Evolutionary conservation across 2,888 invertebrate genomes (phyloP), one percentile per base, ranked within the genome.

Genomic region (Ophion ellenae): DNA sequence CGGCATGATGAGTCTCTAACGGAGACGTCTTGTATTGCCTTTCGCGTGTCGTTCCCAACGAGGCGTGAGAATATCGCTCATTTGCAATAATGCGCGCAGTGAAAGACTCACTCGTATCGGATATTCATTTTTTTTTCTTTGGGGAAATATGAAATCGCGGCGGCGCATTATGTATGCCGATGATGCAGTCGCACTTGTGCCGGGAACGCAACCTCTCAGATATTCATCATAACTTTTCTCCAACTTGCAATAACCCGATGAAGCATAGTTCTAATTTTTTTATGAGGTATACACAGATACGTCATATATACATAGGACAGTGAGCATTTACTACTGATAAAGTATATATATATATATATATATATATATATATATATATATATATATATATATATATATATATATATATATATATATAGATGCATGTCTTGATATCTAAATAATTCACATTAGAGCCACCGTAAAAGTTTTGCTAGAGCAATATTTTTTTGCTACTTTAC

Each of bases 391-490:
- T 45, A 45, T 28, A 36, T 67, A 7, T 9, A 64, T 28, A 10
- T 64, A 47, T 53, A 36, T 20, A 11, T 24, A 67, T 57, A 17
- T 47, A 40, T 32, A 17, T 32, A 63, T 45, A 47, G 6, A 53
- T 32, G 24, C n/a, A 45, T 73, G 32, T 14, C 17, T 40, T 36
- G n/a, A 45, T 57, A 57, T 10, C 4, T 20, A 32, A 79, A 79
- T 71, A 71, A 79, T 71, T 79, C 71, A 79, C 63, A 28, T 32
- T n/a, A 24, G 64, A 71, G 71, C 47, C 40, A 71, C 32, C 45
- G 64, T 9, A n/a, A 71, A 80, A 79, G 20, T 79, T 79, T 83
- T 59, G 24, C 32, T 32, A 20, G 5, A 45, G 63, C 24, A 75
- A 75, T 75, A 76, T 75, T 75, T 75, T 67, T 64, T 32, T 63